Evolutionary conservation across 2,797 vertebrate species (phyloP).

Genomic region (Rhinella marina): DNA sequence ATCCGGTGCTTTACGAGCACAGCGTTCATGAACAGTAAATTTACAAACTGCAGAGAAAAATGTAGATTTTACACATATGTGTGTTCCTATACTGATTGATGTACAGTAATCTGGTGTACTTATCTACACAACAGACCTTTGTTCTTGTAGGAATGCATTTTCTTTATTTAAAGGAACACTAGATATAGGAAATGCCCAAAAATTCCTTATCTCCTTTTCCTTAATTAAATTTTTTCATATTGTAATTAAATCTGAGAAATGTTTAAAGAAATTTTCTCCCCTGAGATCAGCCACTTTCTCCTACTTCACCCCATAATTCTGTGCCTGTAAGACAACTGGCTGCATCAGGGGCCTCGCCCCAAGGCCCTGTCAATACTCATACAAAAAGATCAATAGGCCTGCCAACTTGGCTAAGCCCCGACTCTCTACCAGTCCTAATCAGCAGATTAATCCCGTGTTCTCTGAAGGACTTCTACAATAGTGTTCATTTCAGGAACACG

Average conservation of each 20-base stretch:
- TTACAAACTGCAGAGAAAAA: constrained; percentile 81
- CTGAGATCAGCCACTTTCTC: too few relatives aligned
- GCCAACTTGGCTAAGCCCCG: too few relatives aligned
- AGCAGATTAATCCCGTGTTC: not conserved
- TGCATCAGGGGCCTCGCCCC: too few relatives aligned
- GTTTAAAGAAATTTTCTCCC: not conserved
- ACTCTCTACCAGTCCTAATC: too few relatives aligned
- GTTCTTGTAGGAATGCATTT: not conserved
- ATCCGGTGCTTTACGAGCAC: constrained; percentile 84
- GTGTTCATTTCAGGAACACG: not conserved
- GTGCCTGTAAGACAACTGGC: too few relatives aligned
- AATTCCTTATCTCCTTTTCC: not conserved
- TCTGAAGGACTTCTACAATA: not conserved
- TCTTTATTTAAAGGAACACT: not conserved
- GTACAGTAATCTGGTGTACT: not conserved
- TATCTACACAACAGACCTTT: not conserved
- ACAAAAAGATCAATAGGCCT: too few relatives aligned
- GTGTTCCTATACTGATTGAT: not conserved
- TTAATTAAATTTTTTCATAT: not conserved
- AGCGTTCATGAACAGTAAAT: constrained; percentile 89
- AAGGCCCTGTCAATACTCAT: too few relatives aligned
- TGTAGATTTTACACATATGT: constrained; percentile 20
- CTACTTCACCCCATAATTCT: too few relatives aligned
- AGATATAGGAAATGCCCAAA: not conserved
- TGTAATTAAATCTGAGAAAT: not conserved